These are phyloP conservation scores for Ochropacha duplaris DNA, from an alignment of 2,888 invertebrate species.

Conservation along the genomic window DNA sequence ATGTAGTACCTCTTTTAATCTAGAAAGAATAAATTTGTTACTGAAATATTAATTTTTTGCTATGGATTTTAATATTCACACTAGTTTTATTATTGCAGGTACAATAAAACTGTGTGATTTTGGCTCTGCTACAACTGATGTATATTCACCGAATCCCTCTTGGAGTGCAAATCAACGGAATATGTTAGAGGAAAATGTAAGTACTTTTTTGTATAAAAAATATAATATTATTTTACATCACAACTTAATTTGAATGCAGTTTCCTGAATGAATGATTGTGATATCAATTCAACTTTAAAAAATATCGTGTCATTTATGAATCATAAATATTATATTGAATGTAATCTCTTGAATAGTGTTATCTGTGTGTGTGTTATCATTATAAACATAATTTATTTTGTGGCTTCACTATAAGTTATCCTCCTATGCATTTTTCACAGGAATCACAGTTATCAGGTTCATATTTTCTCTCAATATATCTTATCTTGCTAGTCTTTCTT, in stretches of 20 bases:
- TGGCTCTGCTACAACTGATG: slow-evolving; percentile 95
- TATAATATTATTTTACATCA: neutral
- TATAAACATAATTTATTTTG: neutral
- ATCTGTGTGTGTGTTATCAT: neutral
- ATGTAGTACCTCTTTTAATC: too few species aligned
- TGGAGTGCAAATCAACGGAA: slow-evolving; percentile 97
- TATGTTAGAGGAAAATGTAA: slow-evolving; percentile 96
- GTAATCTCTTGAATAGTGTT: neutral
- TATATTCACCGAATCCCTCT: slow-evolving; percentile 91
- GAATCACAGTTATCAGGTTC: too few species aligned
- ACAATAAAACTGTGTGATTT: slow-evolving; percentile 97
- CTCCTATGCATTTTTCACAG: too few species aligned
- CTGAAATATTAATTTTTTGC: too few species aligned
- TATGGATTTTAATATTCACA: neutral
- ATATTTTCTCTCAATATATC: too few species aligned
- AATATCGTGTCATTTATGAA: neutral
- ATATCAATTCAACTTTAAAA: neutral
- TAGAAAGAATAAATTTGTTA: too few species aligned
- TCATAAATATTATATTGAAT: neutral
- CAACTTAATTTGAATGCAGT: neutral
- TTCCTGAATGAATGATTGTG: neutral
- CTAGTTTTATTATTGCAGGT: slow-evolving; percentile 49
- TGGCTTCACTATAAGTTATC: too few species aligned
- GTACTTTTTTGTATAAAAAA: slow-evolving; percentile 24
- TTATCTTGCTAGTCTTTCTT: too few species aligned